Conservation (phyloP, 2,888 invertebrate genomes). For the Chironomus tentans region DNA sequence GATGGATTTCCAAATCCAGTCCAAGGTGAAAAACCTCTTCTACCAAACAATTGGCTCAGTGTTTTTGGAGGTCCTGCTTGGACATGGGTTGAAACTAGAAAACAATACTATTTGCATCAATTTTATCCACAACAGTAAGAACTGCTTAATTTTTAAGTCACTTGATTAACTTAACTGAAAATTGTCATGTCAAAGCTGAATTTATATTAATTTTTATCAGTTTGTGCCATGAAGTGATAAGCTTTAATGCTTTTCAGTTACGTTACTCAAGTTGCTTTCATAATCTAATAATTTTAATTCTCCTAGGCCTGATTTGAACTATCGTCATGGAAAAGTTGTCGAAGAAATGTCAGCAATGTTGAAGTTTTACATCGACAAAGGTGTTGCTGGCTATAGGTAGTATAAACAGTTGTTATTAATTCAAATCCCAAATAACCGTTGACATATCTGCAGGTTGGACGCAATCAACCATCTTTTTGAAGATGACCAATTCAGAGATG, state of each 20-base stretch:
- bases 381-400: slow-evolving; percentile 62
- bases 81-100: slow-evolving; percentile 50
- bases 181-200: too few relatives aligned
- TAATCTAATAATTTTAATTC: too few relatives aligned
- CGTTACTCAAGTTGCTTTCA: too few relatives aligned
- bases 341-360: slow-evolving; percentile 42
- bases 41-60: slow-evolving; percentile 44
- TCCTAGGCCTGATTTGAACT: slow-evolving; percentile 61
- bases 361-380: slow-evolving; percentile 37
- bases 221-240: too few relatives aligned
- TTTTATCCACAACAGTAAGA: slow-evolving; percentile 38
- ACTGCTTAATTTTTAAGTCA: not conserved
- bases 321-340: slow-evolving; percentile 46
- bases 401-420: too few relatives aligned
- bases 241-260: not conserved
- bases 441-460: too few relatives aligned
- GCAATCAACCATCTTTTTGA: slow-evolving; percentile 49
- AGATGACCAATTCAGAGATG: slow-evolving; percentile 40
- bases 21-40: slow-evolving; percentile 31
- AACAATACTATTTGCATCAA: slow-evolving; percentile 57
- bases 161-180: too few relatives aligned
- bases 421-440: too few relatives aligned
- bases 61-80: slow-evolving; percentile 53
- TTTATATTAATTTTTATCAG: too few relatives aligned
- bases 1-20: slow-evolving; percentile 38